Evolutionary conservation across 2,888 invertebrate species (phyloP), one percentile per base, ranked within the genome.

Genomic region (Heliconius charithonia): DNA sequence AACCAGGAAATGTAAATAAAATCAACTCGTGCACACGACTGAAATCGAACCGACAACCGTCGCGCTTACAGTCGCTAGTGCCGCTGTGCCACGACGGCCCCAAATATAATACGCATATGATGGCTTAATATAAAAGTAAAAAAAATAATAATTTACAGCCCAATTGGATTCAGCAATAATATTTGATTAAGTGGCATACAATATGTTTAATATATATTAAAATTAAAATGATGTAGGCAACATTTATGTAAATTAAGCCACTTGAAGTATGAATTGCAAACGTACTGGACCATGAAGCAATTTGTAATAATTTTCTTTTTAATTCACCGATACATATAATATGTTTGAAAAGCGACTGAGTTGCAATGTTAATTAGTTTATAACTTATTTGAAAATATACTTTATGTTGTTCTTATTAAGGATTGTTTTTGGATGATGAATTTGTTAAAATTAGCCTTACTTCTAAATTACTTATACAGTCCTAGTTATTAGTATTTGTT

Each of bases 301-400:
- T 80, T 80, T 78, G 78, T 79, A 78, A 78, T 79, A 56, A 80
- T 80, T 80, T 81, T 76, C 79, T 78, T 81, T 80, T 79, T 80
- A 72, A 29, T 79, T 72, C 71, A 22, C 41, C 59, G 62, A 80
- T 78, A 81, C 76, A 82, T 81, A 80, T 56, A 22, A 56, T 22
- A 80, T 80, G 78, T 80, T 80, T 76, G 69, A 69, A 74, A 76
- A 82, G 77, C 37, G n/a, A 67, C 37, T 13, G 22, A 66, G 32
- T 32, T n/a, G 0, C 32, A 67, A 32, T 59, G 3, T 59, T 19
- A 59, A 59, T 59, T n/a, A 59, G 1, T 3, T n/a, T 0, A n/a
- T 4, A 4, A 67, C 9, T 4, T 37, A n/a, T 37, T 16, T n/a
- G 67, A 67, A 67, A 67, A 13, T 67, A 67, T 67, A 25, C 6